Evolutionary conservation across 2,888 invertebrate genomes (phyloP).

Genomic region (Xiphydria camelus): DNA sequence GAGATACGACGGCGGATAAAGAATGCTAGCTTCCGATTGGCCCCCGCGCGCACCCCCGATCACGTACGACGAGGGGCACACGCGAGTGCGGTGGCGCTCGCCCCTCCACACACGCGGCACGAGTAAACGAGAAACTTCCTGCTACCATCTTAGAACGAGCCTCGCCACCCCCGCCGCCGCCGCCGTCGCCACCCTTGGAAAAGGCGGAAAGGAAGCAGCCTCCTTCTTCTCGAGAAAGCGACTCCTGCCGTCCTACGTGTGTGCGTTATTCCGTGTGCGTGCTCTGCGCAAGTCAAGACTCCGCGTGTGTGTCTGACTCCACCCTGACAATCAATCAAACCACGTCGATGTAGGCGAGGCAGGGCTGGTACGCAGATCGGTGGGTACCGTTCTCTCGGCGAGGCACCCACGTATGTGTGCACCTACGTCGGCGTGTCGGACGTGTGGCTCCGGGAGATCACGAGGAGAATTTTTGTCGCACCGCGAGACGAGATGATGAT

Average conservation of each 20-base stretch:
- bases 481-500: too few relatives aligned
- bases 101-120: slow-evolving; percentile 20
- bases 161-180: too few relatives aligned
- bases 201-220: slow-evolving; percentile 3
- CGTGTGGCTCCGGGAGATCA: too few relatives aligned
- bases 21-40: slow-evolving; percentile 57
- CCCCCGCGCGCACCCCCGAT: slow-evolving; percentile 35
- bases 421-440: too few relatives aligned
- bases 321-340: slow-evolving; percentile 49
- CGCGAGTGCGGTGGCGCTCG: slow-evolving; percentile 14
- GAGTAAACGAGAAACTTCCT: slow-evolving; percentile 7
- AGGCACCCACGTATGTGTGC: too few relatives aligned
- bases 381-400: too few relatives aligned
- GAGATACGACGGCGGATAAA: slow-evolving; percentile 48
- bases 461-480: too few relatives aligned
- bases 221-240: slow-evolving; percentile 2
- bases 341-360: slow-evolving; percentile 10
- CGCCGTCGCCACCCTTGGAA: too few relatives aligned
- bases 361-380: too few relatives aligned
- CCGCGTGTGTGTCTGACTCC: slow-evolving; percentile 42
- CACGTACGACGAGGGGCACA: slow-evolving; percentile 21
- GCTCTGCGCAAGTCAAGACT: slow-evolving; percentile 35
- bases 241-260: too few relatives aligned
- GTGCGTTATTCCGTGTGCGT: slow-evolving; percentile 14
- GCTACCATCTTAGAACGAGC: slow-evolving; percentile 20